Base-by-base conservation (phyloP, 2,113 vertebrate species). In the Proterorhinus semilunaris region DNA sequence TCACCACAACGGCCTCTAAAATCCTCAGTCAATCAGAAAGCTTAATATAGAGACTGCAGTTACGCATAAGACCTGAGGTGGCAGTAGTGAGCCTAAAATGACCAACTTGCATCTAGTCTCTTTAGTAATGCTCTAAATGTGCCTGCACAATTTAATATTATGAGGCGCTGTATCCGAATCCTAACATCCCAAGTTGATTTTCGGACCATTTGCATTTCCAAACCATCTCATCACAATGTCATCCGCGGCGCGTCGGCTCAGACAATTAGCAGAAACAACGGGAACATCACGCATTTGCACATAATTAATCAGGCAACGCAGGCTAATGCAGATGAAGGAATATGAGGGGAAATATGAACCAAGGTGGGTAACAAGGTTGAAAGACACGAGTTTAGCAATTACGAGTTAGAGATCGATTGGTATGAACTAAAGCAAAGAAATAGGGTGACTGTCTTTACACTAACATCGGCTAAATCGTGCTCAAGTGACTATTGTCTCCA, bases 231-330 rank as follows among this genome's bases (percentile, higher is more conserved):
- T 83, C 66, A 68, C 45, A 74, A 76, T 72, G 69, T 69, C 65
- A 62, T 65, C 68, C 74, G 46, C 77, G 27, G 16, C 7, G 53
- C 8, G 47, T 64, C 10, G 17, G 45, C 76, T 80, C 79, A 69
- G 59, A 62, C 65, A 83, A 83, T 84, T 86, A 85, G 61, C 57
- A 45, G 68, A 54, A 74, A 75, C 65, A 76, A 82, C 58, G 69
- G 73, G 75, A 77, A 69, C 69, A 66, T 55, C 47, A 16, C 71
- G 79, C 61, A 50, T 65, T 72, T 65, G 69, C 76, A 74, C 80
- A 64, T 36, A n/a, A 13, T 62, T 64, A 68, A 81, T 83, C 77
- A 21, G 21, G 21, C 21, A 21, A 21, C 21, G 21, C 21, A 21
- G 21, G 21, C 21, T 21, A 36, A 36, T 36, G 27, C 27, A 36